Evolutionary conservation across 1,140 invertebrate species (phyloP).

Genomic region (Philopotamus ludificatus): DNA sequence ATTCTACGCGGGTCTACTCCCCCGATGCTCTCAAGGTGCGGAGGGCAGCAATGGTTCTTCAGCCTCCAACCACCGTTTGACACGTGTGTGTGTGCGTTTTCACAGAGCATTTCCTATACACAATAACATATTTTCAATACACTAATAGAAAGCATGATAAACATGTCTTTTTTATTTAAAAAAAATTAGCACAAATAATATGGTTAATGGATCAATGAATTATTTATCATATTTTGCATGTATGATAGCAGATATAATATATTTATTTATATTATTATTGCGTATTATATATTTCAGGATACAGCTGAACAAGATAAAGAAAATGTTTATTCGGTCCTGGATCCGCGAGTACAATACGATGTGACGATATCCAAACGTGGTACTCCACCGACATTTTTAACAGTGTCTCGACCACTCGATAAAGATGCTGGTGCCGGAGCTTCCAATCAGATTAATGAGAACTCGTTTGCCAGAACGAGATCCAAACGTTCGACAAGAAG

Average conservation of each 20-base stretch:
- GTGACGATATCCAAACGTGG: slow-evolving; percentile 55
- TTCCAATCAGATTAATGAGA: slow-evolving; percentile 50
- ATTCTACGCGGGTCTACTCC: slow-evolving; percentile 57
- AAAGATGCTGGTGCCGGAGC: slow-evolving; percentile 41
- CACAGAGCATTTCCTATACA: slow-evolving; percentile 11
- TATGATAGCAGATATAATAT: no score
- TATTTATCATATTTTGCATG: no score
- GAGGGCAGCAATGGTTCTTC: slow-evolving; percentile 73
- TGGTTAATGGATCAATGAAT: background rate
- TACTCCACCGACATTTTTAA: slow-evolving; percentile 55
- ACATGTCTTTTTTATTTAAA: background rate
- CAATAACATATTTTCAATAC: slow-evolving; percentile 3
- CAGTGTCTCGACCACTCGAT: slow-evolving; percentile 52
- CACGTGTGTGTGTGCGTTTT: slow-evolving; percentile 44
- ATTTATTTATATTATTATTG: no score
- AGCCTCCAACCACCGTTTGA: slow-evolving; percentile 78
- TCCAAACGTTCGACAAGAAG: slow-evolving; percentile 50
- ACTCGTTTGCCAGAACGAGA: slow-evolving; percentile 44
- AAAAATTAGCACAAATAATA: background rate
- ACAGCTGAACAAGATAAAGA: slow-evolving; percentile 46
- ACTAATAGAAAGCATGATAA: background rate
- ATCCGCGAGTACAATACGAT: slow-evolving; percentile 56
- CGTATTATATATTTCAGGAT: no score
- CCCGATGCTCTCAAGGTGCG: slow-evolving; percentile 77
- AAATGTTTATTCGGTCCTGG: slow-evolving; percentile 55